phyloP scores from a whole-genome alignment of 2,113 vertebrate species.

The Dromas ardeola region DNA sequence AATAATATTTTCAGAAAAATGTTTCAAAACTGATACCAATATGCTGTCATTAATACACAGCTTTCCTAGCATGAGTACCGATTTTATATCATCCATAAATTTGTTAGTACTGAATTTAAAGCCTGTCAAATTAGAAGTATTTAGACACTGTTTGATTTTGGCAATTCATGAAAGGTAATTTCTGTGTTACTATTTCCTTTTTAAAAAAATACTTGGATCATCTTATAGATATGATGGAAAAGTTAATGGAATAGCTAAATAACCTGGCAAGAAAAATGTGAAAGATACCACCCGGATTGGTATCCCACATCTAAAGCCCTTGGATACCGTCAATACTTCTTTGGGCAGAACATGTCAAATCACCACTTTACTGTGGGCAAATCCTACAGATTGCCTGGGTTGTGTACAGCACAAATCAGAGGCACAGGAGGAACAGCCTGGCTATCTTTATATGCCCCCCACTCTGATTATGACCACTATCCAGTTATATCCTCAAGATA shows the following conservation, averaged over 20 bases:
- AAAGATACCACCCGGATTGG: background rate
- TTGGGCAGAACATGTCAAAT: background rate
- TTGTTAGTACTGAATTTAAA: background rate
- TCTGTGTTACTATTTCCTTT: background rate
- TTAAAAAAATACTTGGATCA: background rate
- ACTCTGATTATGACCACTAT: background rate
- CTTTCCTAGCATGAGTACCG: background rate
- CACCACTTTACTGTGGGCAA: background rate
- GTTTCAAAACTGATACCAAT: background rate
- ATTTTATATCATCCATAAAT: background rate
- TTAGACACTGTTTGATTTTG: background rate
- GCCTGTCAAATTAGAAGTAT: background rate
- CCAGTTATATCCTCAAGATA: constrained; percentile 29
- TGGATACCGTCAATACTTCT: background rate
- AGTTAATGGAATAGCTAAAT: background rate
- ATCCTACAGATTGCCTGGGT: background rate
- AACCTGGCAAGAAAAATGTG: background rate
- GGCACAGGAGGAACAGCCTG: background rate
- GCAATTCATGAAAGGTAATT: background rate
- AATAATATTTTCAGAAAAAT: background rate
- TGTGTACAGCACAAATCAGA: background rate
- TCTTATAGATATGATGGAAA: background rate
- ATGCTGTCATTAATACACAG: background rate
- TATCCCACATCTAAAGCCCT: background rate
- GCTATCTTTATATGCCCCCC: constrained; percentile 16